These are phyloP conservation scores for Sanderia malayensis DNA, from an alignment of 30 jellyfish, hydroid and myxozoan genomes.

Conservation along the genomic window DNA sequence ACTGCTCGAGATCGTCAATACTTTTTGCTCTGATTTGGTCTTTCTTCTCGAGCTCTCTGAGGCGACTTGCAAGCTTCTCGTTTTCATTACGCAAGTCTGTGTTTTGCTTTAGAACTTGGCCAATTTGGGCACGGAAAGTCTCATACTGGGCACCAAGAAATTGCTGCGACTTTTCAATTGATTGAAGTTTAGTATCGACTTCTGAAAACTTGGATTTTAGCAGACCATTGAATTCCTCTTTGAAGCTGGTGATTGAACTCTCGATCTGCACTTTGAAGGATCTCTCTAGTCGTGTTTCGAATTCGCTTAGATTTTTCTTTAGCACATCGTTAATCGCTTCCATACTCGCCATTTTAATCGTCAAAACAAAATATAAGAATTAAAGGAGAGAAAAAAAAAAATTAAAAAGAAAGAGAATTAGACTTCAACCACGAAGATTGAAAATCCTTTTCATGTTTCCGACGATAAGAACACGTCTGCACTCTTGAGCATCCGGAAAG, in stretches of 20 bases:
- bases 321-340: background rate
- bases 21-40: background rate
- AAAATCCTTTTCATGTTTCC: background rate
- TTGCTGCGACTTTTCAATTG: background rate
- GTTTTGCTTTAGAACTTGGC: background rate
- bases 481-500: too few relatives aligned
- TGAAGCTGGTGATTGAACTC: background rate
- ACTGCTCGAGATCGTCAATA: constrained; percentile 7
- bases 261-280: background rate
- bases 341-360: background rate
- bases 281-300: background rate
- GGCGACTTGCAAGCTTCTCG: background rate
- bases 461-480: constrained; percentile 32
- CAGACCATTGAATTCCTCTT: background rate
- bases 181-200: background rate
- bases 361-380: background rate
- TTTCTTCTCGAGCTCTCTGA: background rate
- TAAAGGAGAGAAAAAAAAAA: too few relatives aligned
- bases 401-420: background rate
- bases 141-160: background rate
- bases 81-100: background rate
- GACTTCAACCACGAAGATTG: background rate
- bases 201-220: background rate
- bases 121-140: background rate
- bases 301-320: background rate